These are phyloP conservation scores for Hipposideros armiger DNA, from an alignment of 2,113 vertebrate genomes.

Conservation along the genomic window DNA sequence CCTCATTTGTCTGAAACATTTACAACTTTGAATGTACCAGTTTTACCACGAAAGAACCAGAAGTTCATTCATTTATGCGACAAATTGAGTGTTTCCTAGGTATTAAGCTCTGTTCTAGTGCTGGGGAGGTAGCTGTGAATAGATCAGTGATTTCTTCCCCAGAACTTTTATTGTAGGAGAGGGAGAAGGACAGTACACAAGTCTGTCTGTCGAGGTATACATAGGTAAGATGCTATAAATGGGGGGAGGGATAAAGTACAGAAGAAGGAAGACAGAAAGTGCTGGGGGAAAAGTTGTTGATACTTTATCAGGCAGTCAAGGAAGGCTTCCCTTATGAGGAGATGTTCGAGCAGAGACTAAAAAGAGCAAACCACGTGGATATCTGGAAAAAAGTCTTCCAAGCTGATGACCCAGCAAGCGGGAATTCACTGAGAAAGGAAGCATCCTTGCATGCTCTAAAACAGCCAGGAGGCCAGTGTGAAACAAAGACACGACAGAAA, in stretches of 20 bases:
- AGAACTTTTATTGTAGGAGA: neutral
- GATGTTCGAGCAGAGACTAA: neutral
- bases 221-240: neutral
- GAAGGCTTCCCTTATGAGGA: neutral
- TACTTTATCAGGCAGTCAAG: neutral
- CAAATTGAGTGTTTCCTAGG: neutral
- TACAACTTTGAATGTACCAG: neutral
- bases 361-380: neutral
- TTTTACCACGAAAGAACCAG: neutral
- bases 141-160: neutral
- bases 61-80: neutral
- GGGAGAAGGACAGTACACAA: neutral
- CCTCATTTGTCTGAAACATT: conserved; percentile 29
- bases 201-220: neutral
- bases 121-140: neutral
- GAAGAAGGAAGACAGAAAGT: neutral
- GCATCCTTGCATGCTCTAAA: neutral
- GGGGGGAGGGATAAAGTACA: neutral
- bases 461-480: neutral
- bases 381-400: neutral
- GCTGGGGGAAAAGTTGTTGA: neutral
- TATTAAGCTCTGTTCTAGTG: neutral
- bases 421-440: neutral
- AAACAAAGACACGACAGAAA: neutral
- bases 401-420: neutral